phyloP scores from a whole-genome alignment of 2,888 invertebrate genomes.

The Drosophila differens region DNA sequence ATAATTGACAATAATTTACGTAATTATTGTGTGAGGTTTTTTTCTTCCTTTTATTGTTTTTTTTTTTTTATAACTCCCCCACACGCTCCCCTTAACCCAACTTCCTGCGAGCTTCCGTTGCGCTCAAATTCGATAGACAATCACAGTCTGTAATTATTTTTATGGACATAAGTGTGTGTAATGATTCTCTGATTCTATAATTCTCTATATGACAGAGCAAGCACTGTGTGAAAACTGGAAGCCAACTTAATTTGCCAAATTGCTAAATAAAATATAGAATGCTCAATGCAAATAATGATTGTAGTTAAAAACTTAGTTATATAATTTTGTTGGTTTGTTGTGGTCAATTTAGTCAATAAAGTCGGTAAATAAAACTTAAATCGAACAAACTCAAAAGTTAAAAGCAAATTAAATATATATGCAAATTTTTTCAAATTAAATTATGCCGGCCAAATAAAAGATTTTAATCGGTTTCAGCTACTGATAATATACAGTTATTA shows the following conservation, averaged over 20 bases:
- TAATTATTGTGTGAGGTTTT: conserved; percentile 68
- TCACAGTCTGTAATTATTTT: conserved; percentile 55
- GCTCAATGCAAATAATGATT: background rate
- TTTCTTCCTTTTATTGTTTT: background rate
- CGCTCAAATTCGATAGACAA: conserved; percentile 33
- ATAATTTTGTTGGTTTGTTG: background rate
- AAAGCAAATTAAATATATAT: background rate
- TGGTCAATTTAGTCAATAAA: background rate
- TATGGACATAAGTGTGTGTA: conserved; percentile 27
- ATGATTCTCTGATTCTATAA: conserved; percentile 7
- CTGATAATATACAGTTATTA: background rate
- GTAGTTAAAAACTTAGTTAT: background rate
- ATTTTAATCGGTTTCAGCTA: background rate
- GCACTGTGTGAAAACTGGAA: background rate
- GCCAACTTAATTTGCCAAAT: background rate
- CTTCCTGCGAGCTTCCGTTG: conserved; percentile 41
- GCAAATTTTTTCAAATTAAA: background rate
- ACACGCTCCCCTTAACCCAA: background rate
- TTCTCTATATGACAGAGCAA: background rate
- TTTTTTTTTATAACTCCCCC: background rate
- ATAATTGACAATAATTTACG: conserved; percentile 78
- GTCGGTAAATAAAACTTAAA: background rate
- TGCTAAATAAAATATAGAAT: background rate
- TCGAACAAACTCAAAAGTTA: background rate
- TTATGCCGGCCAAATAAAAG: too few species aligned